A percentile compares a stretch with the other conserved stretches of the same genome.
These are phyloP conservation scores for Eilema depressum DNA, from an alignment of 2,888 invertebrate genomes.

Conservation along the genomic window DNA sequence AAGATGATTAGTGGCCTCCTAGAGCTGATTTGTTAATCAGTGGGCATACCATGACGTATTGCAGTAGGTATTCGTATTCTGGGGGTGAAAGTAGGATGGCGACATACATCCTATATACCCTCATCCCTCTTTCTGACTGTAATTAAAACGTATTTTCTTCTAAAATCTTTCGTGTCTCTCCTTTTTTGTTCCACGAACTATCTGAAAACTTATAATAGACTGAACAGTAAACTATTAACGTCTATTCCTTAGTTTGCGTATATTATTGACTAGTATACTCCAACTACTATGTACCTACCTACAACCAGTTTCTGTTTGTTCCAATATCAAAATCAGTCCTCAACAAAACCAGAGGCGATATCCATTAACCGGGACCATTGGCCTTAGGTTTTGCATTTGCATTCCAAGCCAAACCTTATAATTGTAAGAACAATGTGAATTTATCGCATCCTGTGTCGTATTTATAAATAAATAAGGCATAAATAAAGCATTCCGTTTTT, in stretches of 20 bases:
- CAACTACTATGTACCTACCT: not conserved
- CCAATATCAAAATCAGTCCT: not conserved
- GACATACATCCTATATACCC: too few relatives aligned
- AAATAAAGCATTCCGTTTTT: slow-evolving; percentile 23
- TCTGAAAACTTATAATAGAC: not conserved
- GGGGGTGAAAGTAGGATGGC: too few relatives aligned
- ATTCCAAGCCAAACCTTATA: slow-evolving; percentile 18
- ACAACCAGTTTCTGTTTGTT: not conserved
- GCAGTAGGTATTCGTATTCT: too few relatives aligned
- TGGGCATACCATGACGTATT: too few relatives aligned
- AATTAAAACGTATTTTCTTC: too few relatives aligned
- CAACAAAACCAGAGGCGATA: not conserved
- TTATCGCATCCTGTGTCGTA: slow-evolving; percentile 11
- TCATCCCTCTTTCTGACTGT: too few relatives aligned
- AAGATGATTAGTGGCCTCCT: not conserved
- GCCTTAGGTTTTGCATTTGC: slow-evolving; percentile 10
- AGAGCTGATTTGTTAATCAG: too few relatives aligned
- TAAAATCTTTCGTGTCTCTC: too few relatives aligned
- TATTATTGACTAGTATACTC: not conserved
- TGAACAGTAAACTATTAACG: not conserved
- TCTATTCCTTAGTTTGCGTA: not conserved
- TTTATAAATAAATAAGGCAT: slow-evolving; percentile 14
- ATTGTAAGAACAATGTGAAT: slow-evolving; percentile 15
- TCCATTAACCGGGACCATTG: not conserved
- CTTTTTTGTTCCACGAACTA: not conserved